These are phyloP conservation scores for Drosophila paramelanica DNA, from an alignment of 2,888 invertebrate species.

Conservation along the genomic window DNA sequence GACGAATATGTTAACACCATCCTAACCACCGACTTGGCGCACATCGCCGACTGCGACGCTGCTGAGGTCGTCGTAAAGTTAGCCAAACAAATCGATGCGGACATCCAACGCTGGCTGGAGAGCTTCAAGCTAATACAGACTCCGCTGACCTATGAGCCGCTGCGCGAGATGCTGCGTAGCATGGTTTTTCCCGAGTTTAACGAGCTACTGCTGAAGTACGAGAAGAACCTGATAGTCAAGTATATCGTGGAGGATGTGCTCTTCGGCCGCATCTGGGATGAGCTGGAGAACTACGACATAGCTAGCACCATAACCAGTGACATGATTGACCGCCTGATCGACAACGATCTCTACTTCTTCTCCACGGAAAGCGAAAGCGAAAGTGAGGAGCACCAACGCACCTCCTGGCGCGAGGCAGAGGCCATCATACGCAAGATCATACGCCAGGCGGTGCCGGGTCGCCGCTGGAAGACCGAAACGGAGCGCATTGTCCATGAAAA, in stretches of 20 bases:
- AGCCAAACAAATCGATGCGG: slow-evolving; percentile 87
- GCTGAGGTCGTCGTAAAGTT: slow-evolving; percentile 86
- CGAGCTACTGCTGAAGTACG: slow-evolving; percentile 42
- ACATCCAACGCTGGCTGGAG: slow-evolving; percentile 78
- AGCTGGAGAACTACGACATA: slow-evolving; percentile 77
- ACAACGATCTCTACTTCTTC: slow-evolving; percentile 70
- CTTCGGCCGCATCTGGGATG: slow-evolving; percentile 84
- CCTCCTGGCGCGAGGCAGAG: slow-evolving; percentile 57
- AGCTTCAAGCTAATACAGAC: slow-evolving; percentile 68
- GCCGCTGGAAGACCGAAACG: slow-evolving; percentile 72
- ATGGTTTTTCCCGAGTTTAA: slow-evolving; percentile 66
- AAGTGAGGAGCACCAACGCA: slow-evolving; percentile 34
- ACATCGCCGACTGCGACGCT: slow-evolving; percentile 87
- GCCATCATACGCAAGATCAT: slow-evolving; percentile 79
- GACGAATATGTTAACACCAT: slow-evolving; percentile 88
- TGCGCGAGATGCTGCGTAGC: slow-evolving; percentile 62
- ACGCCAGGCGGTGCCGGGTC: slow-evolving; percentile 72
- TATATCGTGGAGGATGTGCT: slow-evolving; percentile 83
- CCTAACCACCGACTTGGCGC: slow-evolving; percentile 87
- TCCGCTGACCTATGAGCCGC: slow-evolving; percentile 63
- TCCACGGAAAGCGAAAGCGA: slow-evolving; percentile 75
- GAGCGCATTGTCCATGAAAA: slow-evolving; percentile 73
- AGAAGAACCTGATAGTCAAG: slow-evolving; percentile 52
- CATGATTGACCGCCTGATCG: slow-evolving; percentile 74
- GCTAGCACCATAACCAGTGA: slow-evolving; percentile 56